Base-by-base conservation (phyloP, 2,797 vertebrate species). In the Coilia nasus region DNA sequence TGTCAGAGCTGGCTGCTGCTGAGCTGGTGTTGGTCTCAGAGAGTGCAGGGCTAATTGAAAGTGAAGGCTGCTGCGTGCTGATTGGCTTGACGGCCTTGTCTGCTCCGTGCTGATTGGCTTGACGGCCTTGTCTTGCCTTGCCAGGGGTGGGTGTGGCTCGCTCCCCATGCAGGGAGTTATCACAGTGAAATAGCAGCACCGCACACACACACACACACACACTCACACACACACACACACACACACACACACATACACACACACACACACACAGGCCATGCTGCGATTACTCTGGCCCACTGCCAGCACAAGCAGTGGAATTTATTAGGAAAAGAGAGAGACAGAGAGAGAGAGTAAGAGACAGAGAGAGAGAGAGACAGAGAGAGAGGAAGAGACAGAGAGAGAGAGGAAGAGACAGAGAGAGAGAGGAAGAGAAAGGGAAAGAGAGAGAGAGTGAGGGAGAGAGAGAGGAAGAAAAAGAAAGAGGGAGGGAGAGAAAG, bases 31-130 rank as follows among this genome's bases (percentile, higher is more conserved):
- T 86, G 88, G 91, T 93, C 92, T 88, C 92, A 92, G 92, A 92
- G 91, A 93, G 93, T 93, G 93, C 91, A 89, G 91, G 82, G 91
- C 92, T 96, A 95, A 96, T 96, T 95, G 95, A 96, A 96, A 95
- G 94, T 87, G 94, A 96, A 95, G 91, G 93, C 92, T 92, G 92
- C 92, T 93, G 91, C 91, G 90, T 88, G 89, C 93, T 95, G 95
- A 94, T 95, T 91, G 82, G 90, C 91, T 90, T 93, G 94, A 95
- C 93, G 95, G 92, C 91, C 92, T 91, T 92, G 90, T 91, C 92
- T 94, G 92, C 92, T 93, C 91, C 91, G 90, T 88, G 89, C 93
- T 95, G 95, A 94, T 95, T 91, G 82, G 90, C 91, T 90, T 93
- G 94, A 95, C 93, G 95, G 92, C 91, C 92, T 91, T 92, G 90